Evolutionary conservation across 2,888 invertebrate species (phyloP), one percentile per base, ranked within the genome.

Genomic region (Sinelater perroti): DNA sequence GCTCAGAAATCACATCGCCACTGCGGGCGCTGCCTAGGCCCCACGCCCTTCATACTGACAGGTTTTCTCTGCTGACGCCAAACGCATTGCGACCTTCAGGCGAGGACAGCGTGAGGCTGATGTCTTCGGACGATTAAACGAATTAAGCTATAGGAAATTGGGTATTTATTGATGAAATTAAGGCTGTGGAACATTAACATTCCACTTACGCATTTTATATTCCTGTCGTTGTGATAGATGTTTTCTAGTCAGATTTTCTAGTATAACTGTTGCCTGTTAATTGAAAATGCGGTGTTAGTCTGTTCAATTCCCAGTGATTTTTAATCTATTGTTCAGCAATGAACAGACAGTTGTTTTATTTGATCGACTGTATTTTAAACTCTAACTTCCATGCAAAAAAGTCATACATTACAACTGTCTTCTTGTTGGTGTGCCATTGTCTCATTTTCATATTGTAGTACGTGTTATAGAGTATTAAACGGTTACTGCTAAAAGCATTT

Each of bases 61-160:
- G 80, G 40, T 83, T 83, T 70, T 82, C 82, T 8, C 70, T 83
- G 60, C 70, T 83, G 63, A 81, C 82, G 53, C 80, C 82, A 52
- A 80, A 78, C 65, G 80, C 82, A 50, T 78, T 83, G 44, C 75
- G 83, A 38, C 79, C 82, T 8, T 74, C 83, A 26, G 81, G 81
- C 50, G 83, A 83, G 78, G 82, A 82, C 71, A 82, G 80, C 63
- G 79, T 82, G 60, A 79, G 79, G 62, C 72, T 82, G 47, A 82
- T 82, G 81, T 79, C 79, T n/a, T 70, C 70, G 1, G 76, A 76
- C 55, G 77, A 78, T 65, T 76, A 67, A 72, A 21, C 5, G 17
- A 18, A 40, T 38, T 31, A 44, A 16, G 36, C 30, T 16, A 28
- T 52, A 40, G 31, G 20, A 8, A 46, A 20, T 46, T 16, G 30